phyloP scores from a whole-genome alignment of 2,888 invertebrate species.

The Platycnemis pennipes region DNA sequence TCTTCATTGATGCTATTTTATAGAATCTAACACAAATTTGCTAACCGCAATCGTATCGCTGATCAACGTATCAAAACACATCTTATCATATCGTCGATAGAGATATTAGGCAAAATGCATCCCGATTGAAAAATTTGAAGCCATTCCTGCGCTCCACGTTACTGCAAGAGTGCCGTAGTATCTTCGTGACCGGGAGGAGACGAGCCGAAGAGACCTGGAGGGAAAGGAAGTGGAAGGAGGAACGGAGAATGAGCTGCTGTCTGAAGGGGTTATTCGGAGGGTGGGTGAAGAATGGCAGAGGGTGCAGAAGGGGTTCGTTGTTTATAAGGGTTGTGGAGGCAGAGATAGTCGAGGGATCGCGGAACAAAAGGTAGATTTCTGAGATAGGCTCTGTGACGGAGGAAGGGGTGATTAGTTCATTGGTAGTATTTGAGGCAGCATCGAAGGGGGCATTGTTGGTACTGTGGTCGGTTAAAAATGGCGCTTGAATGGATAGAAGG shows the following conservation, averaged over 20 bases:
- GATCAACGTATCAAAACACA: no score
- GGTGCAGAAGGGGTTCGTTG: background rate
- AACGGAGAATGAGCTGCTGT: background rate
- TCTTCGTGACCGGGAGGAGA: background rate
- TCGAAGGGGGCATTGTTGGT: background rate
- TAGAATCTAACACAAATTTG: no score
- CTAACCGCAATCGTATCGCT: no score
- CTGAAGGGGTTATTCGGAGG: background rate
- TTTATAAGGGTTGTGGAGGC: background rate
- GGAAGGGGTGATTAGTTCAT: conserved; percentile 49
- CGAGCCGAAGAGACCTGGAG: background rate
- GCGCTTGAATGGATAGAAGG: background rate
- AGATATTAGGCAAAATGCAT: no score
- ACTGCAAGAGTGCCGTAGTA: no score
- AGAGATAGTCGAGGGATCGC: conserved; percentile 5
- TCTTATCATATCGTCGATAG: no score
- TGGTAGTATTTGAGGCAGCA: conserved; percentile 3
- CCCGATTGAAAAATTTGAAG: no score
- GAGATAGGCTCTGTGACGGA: conserved; percentile 41
- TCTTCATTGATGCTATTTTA: no score
- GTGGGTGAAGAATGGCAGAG: background rate
- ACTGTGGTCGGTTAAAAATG: background rate
- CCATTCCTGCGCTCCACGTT: no score
- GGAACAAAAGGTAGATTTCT: conserved; percentile 60
- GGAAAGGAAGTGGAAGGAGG: background rate